Evolutionary conservation across 2,888 invertebrate species (phyloP).

Genomic region (Patella pellucida): DNA sequence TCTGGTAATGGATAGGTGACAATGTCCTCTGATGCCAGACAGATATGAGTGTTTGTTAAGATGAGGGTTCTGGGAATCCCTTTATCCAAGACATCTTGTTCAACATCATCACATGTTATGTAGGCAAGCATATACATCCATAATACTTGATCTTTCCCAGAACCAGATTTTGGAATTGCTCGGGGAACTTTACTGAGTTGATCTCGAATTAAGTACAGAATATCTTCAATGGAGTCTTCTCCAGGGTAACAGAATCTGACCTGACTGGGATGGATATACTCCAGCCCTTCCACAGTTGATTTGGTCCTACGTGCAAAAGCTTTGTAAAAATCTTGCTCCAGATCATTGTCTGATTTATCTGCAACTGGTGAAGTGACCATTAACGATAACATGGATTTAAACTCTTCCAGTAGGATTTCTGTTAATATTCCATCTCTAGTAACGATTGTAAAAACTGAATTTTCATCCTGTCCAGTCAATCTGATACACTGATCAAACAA

Average conservation of each 20-base stretch:
- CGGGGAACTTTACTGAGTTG: constrained; percentile 33
- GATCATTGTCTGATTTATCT: constrained; percentile 51
- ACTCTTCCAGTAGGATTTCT: constrained; percentile 53
- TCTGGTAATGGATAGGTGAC: constrained; percentile 69
- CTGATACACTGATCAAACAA: constrained; percentile 68
- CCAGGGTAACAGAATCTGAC: constrained; percentile 66
- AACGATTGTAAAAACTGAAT: constrained; percentile 58
- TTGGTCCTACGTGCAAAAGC: constrained; percentile 53
- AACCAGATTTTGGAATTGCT: constrained; percentile 30
- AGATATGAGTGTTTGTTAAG: constrained; percentile 61
- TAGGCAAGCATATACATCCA: constrained; percentile 57
- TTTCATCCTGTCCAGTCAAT: constrained; percentile 54
- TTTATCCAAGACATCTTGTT: constrained; percentile 32
- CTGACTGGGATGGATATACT: constrained; percentile 61
- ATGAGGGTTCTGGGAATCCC: constrained; percentile 57
- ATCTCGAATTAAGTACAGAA: constrained; percentile 61
- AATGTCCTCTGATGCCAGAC: constrained; percentile 62
- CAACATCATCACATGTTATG: constrained; percentile 35
- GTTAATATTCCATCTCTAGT: constrained; percentile 57
- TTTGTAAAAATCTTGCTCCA: constrained; percentile 66
- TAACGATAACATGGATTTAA: constrained; percentile 53
- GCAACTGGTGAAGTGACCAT: constrained; percentile 56
- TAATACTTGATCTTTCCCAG: constrained; percentile 43
- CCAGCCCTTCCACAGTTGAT: constrained; percentile 59
- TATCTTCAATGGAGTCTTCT: constrained; percentile 64